These are phyloP conservation scores for Meandrusa payeni DNA, from an alignment of 2,888 invertebrate genomes.

Conservation along the genomic window DNA sequence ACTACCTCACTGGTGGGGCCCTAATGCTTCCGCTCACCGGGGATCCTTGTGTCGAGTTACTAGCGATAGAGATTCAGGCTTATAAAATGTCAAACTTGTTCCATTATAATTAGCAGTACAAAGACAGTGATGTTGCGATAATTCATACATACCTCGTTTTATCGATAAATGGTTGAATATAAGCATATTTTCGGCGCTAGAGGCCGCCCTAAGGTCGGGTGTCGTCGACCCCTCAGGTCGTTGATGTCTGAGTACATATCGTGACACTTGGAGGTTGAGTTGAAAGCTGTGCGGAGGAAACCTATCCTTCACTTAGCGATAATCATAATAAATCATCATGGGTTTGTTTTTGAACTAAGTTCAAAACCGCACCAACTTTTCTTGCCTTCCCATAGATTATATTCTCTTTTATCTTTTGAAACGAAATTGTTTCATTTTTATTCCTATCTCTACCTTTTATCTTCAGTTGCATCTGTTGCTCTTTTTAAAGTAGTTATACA, in stretches of 20 bases:
- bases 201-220: background rate
- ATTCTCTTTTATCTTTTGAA: background rate
- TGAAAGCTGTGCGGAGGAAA: conserved; percentile 11
- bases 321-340: conserved; percentile 9
- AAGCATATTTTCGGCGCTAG: conserved; percentile 10
- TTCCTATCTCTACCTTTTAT: background rate
- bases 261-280: conserved; percentile 8
- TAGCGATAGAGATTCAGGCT: no score
- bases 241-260: conserved; percentile 8
- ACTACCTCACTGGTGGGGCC: no score
- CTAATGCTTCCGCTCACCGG: no score
- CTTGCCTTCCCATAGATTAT: background rate
- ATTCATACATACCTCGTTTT: no score
- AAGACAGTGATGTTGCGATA: no score
- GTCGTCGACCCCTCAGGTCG: conserved; percentile 14
- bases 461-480: background rate
- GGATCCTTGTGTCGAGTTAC: no score
- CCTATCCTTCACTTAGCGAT: background rate
- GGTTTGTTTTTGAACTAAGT: background rate
- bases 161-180: no score
- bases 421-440: background rate
- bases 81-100: no score
- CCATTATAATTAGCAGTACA: no score
- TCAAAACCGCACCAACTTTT: conserved; percentile 6
- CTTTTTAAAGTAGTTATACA: background rate